Percentiles rank a stretch among this genome's conserved stretches.
These are phyloP conservation scores for Pediacus dermestoides DNA, from an alignment of 2,888 invertebrate genomes.

Conservation along the genomic window DNA sequence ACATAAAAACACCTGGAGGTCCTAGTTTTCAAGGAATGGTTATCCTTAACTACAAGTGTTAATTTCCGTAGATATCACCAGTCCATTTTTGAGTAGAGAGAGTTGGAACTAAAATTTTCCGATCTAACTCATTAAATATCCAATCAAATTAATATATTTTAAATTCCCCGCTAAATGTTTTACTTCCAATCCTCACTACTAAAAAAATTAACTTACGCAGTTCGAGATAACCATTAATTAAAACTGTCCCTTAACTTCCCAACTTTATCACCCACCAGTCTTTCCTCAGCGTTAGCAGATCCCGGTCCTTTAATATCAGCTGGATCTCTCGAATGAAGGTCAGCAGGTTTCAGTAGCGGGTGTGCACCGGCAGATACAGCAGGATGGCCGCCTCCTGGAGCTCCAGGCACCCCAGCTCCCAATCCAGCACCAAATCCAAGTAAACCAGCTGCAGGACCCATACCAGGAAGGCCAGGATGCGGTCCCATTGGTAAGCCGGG, in stretches of 20 bases:
- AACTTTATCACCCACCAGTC: conserved; percentile 43
- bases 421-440: conserved; percentile 38
- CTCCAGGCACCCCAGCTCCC: conserved; percentile 36
- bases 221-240: no score
- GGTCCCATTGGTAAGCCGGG: conserved; percentile 47
- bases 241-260: background rate
- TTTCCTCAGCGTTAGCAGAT: conserved; percentile 47
- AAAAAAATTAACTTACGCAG: no score
- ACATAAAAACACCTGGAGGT: no score
- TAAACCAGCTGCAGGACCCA: conserved; percentile 43
- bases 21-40: no score
- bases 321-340: conserved; percentile 42
- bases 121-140: no score
- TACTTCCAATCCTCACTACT: no score
- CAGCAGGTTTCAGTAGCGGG: conserved; percentile 46
- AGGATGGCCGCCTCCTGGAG: conserved; percentile 40
- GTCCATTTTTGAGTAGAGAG: no score
- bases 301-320: conserved; percentile 44
- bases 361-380: conserved; percentile 41
- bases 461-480: conserved; percentile 46
- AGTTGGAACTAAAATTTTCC: no score
- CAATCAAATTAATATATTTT: no score
- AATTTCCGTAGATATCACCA: no score
- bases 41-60: no score
- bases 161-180: no score